phyloP scores from a whole-genome alignment of 92 coral and sea anemone species.

The Epizoanthus fatuus region DNA sequence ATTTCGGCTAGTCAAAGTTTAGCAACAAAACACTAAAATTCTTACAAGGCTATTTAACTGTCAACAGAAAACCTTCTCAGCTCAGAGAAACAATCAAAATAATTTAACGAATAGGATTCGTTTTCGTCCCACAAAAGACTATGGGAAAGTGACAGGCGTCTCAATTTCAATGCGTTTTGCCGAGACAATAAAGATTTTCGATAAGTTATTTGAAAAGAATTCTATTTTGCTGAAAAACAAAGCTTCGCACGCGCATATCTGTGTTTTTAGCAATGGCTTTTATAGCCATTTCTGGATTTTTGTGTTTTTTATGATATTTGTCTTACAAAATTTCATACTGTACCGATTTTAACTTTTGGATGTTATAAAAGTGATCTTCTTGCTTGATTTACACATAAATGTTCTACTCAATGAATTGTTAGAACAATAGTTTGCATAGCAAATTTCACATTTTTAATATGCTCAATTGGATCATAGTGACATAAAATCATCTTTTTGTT shows the following conservation, averaged over 20 bases:
- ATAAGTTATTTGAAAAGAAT: not conserved
- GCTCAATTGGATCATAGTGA: too few relatives aligned
- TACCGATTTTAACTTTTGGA: too few relatives aligned
- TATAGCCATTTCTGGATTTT: not conserved
- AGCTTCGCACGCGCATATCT: not conserved
- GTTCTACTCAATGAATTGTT: too few relatives aligned
- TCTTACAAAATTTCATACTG: too few relatives aligned
- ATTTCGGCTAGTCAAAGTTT: not conserved
- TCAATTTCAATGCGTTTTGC: constrained; percentile 15
- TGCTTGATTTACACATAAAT: too few relatives aligned
- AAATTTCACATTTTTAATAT: too few relatives aligned
- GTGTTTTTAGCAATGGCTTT: constrained; percentile 5
- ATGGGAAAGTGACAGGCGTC: constrained; percentile 41
- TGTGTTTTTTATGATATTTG: too few relatives aligned
- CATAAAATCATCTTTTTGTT: too few relatives aligned
- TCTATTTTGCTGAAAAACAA: constrained; percentile 8
- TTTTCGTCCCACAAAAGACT: constrained; percentile 21
- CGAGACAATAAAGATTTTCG: constrained; percentile 9
- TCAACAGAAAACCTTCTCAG: not conserved
- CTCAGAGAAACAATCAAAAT: constrained; percentile 1
- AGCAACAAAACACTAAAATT: not conserved
- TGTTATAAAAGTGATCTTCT: too few relatives aligned
- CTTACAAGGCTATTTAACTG: not conserved
- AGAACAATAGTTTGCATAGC: too few relatives aligned
- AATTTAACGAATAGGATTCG: constrained; percentile 7